These are phyloP conservation scores for Gobius niger DNA, from an alignment of 2,113 vertebrate genomes.

Conservation along the genomic window DNA sequence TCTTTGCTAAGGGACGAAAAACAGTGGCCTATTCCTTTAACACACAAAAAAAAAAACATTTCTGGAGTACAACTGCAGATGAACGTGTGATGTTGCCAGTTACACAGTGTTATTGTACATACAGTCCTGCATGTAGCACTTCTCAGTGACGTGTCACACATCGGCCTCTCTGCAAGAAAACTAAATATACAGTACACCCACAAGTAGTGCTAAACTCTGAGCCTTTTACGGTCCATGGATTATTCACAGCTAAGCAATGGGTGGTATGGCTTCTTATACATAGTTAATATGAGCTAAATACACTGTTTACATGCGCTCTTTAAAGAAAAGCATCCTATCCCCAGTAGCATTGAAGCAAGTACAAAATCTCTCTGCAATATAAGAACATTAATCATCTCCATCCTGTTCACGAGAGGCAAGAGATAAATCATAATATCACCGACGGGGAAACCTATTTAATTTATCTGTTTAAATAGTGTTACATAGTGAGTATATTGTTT, in stretches of 20 bases:
- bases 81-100: no score
- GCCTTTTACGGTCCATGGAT: background rate
- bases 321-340: background rate
- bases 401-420: background rate
- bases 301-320: background rate
- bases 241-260: constrained; percentile 8
- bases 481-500: constrained; percentile 12
- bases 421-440: background rate
- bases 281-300: constrained; percentile 8
- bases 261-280: background rate
- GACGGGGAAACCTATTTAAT: background rate
- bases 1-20: no score
- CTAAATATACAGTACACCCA: background rate
- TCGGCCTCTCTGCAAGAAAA: background rate
- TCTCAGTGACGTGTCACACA: background rate
- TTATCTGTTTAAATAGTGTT: constrained; percentile 1
- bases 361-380: background rate
- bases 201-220: background rate
- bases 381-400: constrained; percentile 8
- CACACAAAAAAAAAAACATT: no score
- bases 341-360: background rate
- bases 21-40: no score
- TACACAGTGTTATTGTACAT: no score
- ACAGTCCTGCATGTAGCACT: no score
- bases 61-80: no score